Base-by-base conservation (phyloP, 1,140 invertebrate species). In the Eueides isabella region DNA sequence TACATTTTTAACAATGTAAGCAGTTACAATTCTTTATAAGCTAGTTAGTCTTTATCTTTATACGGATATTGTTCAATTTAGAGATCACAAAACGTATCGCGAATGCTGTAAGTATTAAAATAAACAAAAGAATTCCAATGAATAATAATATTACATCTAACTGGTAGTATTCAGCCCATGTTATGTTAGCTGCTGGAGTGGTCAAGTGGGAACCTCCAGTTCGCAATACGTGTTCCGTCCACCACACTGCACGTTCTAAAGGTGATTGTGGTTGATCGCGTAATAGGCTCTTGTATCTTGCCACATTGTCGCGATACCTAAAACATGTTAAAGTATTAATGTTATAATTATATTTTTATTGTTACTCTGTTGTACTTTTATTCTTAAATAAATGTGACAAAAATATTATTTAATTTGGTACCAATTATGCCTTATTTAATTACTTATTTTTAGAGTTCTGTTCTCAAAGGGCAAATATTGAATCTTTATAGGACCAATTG, bases 171-270 rank as follows among this genome's bases (percentile, higher is more conserved):
- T 88, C 44, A 5, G 69, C 61, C 77, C 79, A 83, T 16, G 80
- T 70, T 44, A 87, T 78, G 63, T 83, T 81, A 16, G 83, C 83
- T 6, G 86, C 83, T 4, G 86, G 85, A 2, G 93, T 69, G 0
- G 87, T 78, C 69, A 94, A 86, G 71, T 94, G 90, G 9, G 75
- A 72, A 5, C 94, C 94, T 61, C 87, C 88, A 73, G 95, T 94
- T 33, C 94, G 80, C 11, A 95, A 69, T 0, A 94, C 90, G 71
- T 95, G 94, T 77, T 95, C 94, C 4, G 93, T 94, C 94, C 94
- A 94, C 82, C 93, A 95, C 38, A 95, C 85, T 5, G 93, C 94
- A 62, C 89, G 85, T 30, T 94, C 78, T 38, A 85, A 41, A 0
- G 81, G 71, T 28, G 35, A 70, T 26, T 68, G 67, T 0, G 69